Percentiles rank a stretch among this genome's conserved stretches.
These are phyloP conservation scores for Atherinomorus stipes DNA, from an alignment of 2,113 vertebrate genomes.

Conservation along the genomic window DNA sequence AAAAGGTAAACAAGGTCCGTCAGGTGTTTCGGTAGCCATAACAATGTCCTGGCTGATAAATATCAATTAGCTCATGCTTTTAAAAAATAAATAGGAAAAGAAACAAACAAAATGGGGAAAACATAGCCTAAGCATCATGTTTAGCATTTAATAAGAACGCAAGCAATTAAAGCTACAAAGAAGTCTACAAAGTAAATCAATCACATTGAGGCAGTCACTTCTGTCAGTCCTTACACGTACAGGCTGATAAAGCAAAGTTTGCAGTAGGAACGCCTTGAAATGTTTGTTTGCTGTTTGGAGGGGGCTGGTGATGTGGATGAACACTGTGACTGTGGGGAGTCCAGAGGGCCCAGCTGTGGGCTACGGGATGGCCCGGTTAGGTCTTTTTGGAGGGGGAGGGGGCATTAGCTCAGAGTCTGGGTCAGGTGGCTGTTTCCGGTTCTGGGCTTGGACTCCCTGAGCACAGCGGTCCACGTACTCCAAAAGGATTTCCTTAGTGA, in stretches of 20 bases:
- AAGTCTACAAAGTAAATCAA: constrained; percentile 60
- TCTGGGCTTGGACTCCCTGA: constrained; percentile 85
- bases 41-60: constrained; percentile 53
- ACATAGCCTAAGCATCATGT: constrained; percentile 45
- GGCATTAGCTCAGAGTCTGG: constrained; percentile 96
- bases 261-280: constrained; percentile 51
- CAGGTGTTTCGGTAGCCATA: constrained; percentile 38
- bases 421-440: constrained; percentile 87
- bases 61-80: constrained; percentile 49
- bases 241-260: constrained; percentile 52
- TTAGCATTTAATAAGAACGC: constrained; percentile 76
- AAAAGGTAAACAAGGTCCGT: constrained; percentile 63
- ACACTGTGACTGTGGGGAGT: constrained; percentile 68
- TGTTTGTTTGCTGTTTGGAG: constrained; percentile 30
- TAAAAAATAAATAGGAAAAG: constrained; percentile 65
- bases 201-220: constrained; percentile 42
- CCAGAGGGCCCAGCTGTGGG: constrained; percentile 20
- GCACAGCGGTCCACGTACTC: constrained; percentile 91
- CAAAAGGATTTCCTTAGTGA: constrained; percentile 96
- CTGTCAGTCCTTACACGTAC: constrained; percentile 43
- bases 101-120: constrained; percentile 22
- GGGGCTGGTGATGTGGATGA: constrained; percentile 48
- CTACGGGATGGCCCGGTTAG: constrained; percentile 83
- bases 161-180: constrained; percentile 72
- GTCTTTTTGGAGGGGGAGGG: constrained; percentile 93